Percentiles rank a stretch among this genome's conserved stretches.
Conservation (phyloP, 2,113 vertebrate species). For the Antennarius striatus region DNA sequence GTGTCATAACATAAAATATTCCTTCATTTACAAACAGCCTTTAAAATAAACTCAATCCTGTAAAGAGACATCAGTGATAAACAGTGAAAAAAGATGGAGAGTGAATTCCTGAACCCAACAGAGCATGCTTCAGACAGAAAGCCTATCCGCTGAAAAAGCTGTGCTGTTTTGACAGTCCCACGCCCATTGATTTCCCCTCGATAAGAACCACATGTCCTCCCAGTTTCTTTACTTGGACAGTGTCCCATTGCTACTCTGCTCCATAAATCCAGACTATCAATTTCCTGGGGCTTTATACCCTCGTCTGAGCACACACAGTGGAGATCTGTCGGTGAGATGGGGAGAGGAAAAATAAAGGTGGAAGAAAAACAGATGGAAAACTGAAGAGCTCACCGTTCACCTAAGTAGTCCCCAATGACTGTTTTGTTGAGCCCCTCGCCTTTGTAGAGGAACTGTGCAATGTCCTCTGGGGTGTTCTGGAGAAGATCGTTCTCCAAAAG, state of each 20-base stretch:
- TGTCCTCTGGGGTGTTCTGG: constrained; percentile 94
- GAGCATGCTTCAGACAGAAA: constrained; percentile 13
- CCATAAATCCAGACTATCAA: constrained; percentile 66
- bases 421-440: constrained; percentile 98
- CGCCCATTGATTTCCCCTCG: constrained; percentile 49
- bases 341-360: constrained; percentile 16
- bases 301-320: constrained; percentile 23
- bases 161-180: constrained; percentile 58
- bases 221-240: constrained; percentile 38
- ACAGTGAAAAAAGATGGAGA: constrained; percentile 6
- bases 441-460: constrained; percentile 98
- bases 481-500: constrained; percentile 96
- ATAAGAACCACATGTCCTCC: constrained; percentile 71
- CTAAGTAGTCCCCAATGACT: constrained; percentile 96
- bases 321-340: constrained; percentile 30
- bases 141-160: constrained; percentile 23
- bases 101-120: constrained; percentile 8
- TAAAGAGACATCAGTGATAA: too few relatives aligned
- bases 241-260: constrained; percentile 38
- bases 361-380: constrained; percentile 40
- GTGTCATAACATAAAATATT: constrained; percentile 22
- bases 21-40: neutral
- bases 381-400: constrained; percentile 86
- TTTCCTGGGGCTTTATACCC: constrained; percentile 63
- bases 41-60: too few relatives aligned